A percentile compares a stretch with the other conserved stretches of the same genome.
phyloP scores from a whole-genome alignment of 2,797 vertebrate genomes.

The Adrianichthys oophorus region DNA sequence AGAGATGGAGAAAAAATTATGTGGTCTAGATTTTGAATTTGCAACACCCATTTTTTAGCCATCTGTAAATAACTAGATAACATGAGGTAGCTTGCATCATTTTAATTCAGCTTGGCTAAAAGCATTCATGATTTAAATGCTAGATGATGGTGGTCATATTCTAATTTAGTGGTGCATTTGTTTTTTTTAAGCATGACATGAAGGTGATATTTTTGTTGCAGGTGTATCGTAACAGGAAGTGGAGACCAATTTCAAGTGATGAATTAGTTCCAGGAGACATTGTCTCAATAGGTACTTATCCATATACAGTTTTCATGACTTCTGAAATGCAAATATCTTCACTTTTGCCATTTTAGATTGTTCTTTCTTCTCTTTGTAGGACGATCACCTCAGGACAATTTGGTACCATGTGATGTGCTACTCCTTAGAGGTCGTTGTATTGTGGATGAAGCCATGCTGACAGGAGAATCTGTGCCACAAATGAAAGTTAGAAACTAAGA shows the following conservation, averaged over 20 bases:
- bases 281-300: slow-evolving; percentile 87
- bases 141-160: background rate
- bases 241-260: slow-evolving; percentile 93
- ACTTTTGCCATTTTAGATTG: background rate
- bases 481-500: slow-evolving; percentile 86
- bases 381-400: slow-evolving; percentile 92
- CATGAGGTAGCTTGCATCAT: too few species aligned
- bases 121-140: background rate
- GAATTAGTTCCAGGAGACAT: slow-evolving; percentile 94
- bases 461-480: slow-evolving; percentile 95
- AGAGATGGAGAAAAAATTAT: too few species aligned
- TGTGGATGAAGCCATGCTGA: slow-evolving; percentile 97
- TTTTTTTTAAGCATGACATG: slow-evolving; percentile 3
- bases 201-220: slow-evolving; percentile 48
- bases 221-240: slow-evolving; percentile 96
- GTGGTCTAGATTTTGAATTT: too few species aligned
- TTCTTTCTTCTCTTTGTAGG: slow-evolving; percentile 68
- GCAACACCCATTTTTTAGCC: too few species aligned
- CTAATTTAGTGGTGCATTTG: background rate
- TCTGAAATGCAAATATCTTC: slow-evolving; percentile 1
- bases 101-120: background rate
- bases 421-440: slow-evolving; percentile 93
- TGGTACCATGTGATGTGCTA: slow-evolving; percentile 94
- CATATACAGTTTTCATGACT: background rate
- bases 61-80: too few species aligned